phyloP scores from a whole-genome alignment of 2,113 vertebrate species.

The Alaudala cheleensis region DNA sequence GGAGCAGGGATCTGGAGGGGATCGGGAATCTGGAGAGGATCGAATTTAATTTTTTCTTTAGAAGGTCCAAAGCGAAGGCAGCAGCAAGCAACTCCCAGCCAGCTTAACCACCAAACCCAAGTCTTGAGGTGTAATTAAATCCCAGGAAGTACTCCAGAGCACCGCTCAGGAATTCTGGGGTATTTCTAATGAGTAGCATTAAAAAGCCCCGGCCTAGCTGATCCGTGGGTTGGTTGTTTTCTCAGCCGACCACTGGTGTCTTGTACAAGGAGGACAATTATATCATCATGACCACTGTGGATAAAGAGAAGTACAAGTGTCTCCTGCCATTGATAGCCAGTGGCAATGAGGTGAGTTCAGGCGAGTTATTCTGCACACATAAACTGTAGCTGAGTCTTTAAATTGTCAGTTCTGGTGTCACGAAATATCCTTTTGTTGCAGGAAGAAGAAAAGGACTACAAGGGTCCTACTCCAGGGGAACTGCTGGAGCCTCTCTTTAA shows the following conservation, averaged over 20 bases:
- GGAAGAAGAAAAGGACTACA: slow-evolving; percentile 89
- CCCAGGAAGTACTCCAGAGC: not conserved
- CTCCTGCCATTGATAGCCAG: slow-evolving; percentile 85
- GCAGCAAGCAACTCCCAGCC: not conserved
- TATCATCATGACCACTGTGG: slow-evolving; percentile 94
- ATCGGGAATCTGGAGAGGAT: not conserved
- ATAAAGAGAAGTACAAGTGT: slow-evolving; percentile 98
- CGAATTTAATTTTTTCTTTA: too few species aligned
- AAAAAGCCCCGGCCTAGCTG: not conserved
- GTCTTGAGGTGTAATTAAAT: not conserved
- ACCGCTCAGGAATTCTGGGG: fast-evolving
- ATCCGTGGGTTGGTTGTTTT: not conserved
- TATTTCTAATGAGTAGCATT: not conserved
- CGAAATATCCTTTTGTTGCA: slow-evolving; percentile 62
- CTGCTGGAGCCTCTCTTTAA: slow-evolving; percentile 94
- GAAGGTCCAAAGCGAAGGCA: not conserved
- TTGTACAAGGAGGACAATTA: slow-evolving; percentile 95
- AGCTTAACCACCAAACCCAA: not conserved
- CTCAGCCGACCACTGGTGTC: slow-evolving; percentile 86
- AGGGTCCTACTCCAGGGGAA: slow-evolving; percentile 82
- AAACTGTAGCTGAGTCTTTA: not conserved
- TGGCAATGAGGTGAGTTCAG: slow-evolving; percentile 83
- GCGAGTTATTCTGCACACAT: not conserved
- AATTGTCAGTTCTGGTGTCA: not conserved
- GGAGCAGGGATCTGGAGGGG: not conserved